Evolutionary conservation across 2,888 invertebrate genomes (phyloP), one percentile per base, ranked within the genome.

Genomic region (Colostygia pectinataria): DNA sequence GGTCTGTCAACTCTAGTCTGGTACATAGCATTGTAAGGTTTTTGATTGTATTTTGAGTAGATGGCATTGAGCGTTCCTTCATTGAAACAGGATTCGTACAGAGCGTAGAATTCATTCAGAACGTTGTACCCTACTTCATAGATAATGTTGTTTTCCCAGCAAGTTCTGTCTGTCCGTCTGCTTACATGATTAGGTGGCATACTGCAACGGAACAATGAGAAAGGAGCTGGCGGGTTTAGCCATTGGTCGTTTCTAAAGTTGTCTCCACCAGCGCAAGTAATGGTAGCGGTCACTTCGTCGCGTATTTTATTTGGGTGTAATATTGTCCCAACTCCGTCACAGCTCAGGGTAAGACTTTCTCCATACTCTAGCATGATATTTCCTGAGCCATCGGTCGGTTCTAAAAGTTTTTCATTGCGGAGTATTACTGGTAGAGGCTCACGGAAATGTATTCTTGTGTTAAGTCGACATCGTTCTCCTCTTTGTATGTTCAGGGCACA

Each of bases 51-150:
- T 37, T 77, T 84, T 0, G 88, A 82, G 54, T 86, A 90, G 1
- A 89, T 55, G 1, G 72, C 66, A 31, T 68, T 78, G 0, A 81
- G 55, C 3, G 20, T 45, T 1, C 20, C 50, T 56, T 80, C 78
- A 48, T 88, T 73, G 52, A 90, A 90, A 42, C 90, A 90, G 0
- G 86, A 68, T 47, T 89, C 88, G 55, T 80, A 90, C 0, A 79
- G 53, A 0, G 88, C 74, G 31, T 86, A 81, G 46, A 87, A 85
- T 12, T 56, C 20, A 4, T 65, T 57, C 25, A 71, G 64, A 3
- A 84, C 57, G n/a, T 18, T 62, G 36, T 89, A 90, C 0, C 90
- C 89, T 1, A 89, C 87, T 69, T 89, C 85, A 3, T 75, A 70
- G 9, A 90, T 57, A 0, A 64, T 49, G 53, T 82, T 72, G 0